phyloP scores from a whole-genome alignment of 2,888 invertebrate species.

The Archaeoteleia sp. region DNA sequence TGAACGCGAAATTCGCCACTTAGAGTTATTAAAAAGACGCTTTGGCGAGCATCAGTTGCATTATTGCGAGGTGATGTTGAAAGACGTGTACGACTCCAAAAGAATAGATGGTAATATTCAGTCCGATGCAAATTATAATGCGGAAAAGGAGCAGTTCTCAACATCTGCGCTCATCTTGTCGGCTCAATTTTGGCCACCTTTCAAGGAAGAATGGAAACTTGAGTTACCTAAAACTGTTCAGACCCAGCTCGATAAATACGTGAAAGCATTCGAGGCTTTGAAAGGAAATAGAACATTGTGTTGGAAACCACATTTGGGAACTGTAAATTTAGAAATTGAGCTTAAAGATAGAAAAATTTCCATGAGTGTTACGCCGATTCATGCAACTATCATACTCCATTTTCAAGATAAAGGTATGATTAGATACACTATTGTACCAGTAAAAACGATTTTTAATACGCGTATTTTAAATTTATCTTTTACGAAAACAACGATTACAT shows the following conservation, averaged over 20 bases:
- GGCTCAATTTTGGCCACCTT: slow-evolving; percentile 98
- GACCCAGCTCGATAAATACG: slow-evolving; percentile 88
- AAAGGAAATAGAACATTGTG: slow-evolving; percentile 93
- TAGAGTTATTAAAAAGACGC: slow-evolving; percentile 93
- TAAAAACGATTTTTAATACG: background rate
- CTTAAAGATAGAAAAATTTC: slow-evolving; percentile 86
- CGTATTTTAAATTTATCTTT: slow-evolving; percentile 3
- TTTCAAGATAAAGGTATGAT: slow-evolving; percentile 88
- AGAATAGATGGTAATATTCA: slow-evolving; percentile 91
- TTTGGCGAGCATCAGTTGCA: slow-evolving; percentile 98
- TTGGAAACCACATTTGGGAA: slow-evolving; percentile 96
- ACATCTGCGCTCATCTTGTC: slow-evolving; percentile 94
- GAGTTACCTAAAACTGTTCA: slow-evolving; percentile 89
- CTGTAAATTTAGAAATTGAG: slow-evolving; percentile 93
- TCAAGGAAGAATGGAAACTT: slow-evolving; percentile 92
- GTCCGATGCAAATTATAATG: slow-evolving; percentile 80
- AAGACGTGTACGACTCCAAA: slow-evolving; percentile 97
- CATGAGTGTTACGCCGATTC: slow-evolving; percentile 92
- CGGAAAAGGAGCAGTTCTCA: slow-evolving; percentile 77
- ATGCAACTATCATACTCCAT: slow-evolving; percentile 95
- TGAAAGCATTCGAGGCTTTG: slow-evolving; percentile 91
- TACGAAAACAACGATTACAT: background rate
- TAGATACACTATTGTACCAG: background rate
- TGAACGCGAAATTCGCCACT: slow-evolving; percentile 92
- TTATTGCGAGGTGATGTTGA: slow-evolving; percentile 98